Evolutionary conservation across 2,888 invertebrate genomes (phyloP).

Genomic region (Steromphala cineraria): DNA sequence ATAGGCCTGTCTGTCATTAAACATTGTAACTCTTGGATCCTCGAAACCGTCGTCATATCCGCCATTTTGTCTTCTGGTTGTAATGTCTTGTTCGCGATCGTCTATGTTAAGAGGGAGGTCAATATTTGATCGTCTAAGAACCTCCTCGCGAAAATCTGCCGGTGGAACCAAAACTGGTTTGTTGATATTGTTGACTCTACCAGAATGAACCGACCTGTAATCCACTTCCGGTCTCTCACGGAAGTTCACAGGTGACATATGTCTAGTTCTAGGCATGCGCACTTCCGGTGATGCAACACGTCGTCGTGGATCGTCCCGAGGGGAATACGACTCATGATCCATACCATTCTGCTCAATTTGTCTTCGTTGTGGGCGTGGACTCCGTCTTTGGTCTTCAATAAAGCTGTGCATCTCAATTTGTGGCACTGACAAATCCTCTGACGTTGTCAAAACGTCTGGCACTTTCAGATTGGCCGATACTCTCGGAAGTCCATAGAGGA

Average conservation of each 20-base stretch:
- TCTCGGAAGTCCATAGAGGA: not conserved
- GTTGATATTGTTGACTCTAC: not conserved
- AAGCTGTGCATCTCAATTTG: not conserved
- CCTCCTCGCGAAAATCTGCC: not conserved
- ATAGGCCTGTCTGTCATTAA: not conserved
- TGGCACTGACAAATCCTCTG: not conserved
- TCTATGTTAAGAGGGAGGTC: not conserved
- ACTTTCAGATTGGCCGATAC: not conserved
- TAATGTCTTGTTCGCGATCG: not conserved
- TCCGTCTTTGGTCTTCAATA: not conserved
- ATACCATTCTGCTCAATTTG: not conserved
- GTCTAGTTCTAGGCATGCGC: not conserved
- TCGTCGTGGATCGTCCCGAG: not conserved
- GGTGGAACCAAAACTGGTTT: not conserved
- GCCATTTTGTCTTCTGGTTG: not conserved
- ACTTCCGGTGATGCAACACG: not conserved
- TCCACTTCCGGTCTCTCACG: not conserved
- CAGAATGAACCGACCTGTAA: not conserved
- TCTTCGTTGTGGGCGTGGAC: too few relatives aligned
- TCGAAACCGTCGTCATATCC: not conserved
- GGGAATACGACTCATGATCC: too few relatives aligned
- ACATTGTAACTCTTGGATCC: not conserved
- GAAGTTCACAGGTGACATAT: not conserved
- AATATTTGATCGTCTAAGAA: not conserved
- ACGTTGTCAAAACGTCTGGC: not conserved